Evolutionary conservation across 2,797 vertebrate species (phyloP), one percentile per base, ranked within the genome.

Genomic region (Xenopus petersii): DNA sequence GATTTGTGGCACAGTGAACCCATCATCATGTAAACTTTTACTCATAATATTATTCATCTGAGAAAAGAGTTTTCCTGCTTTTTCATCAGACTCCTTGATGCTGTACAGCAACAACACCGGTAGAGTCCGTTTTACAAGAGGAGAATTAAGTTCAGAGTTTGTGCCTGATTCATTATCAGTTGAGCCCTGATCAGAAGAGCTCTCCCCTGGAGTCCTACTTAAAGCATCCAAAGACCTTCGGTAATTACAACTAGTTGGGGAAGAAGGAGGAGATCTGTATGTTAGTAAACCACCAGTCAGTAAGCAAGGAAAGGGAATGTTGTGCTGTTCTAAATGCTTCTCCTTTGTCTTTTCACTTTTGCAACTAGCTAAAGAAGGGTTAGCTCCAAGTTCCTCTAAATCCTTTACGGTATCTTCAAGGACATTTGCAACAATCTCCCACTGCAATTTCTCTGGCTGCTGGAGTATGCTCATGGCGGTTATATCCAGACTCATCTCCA

Each of bases 11-110:
- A 99, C 95, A 1, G 96, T 98, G 86, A 99, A 99, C 83, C 95
- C 96, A 82, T 99, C 97, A 81, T 99, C 98, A 0, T 98, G 97
- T 79, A 98, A 93, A 77, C 95, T 95, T 88, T 99, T 99, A 87
- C 94, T 95, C 95, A 98, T 96, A 67, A 98, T 89, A 88, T 94
- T 98, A 91, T 98, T 98, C 95, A 99, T 98, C 81, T 98, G 96
- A 79, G 96, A 92, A 86, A 99, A 99, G 60, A 97, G 94, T 88
- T 98, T 98, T 77, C 96, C 95, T 79, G 93, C 92, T 91, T 98
- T 99, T 86, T 98, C 96, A 75, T 99, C 97, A 80, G 95, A 94
- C 81, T 98, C 98, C 87, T 96, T 96, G 89, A 99, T 96, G 86
- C 96, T 98, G 90, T 98, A 99, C 56, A 99, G 91, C 82, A 99